These are phyloP conservation scores for Tipula vernalis DNA, from an alignment of 2,888 invertebrate species.

Conservation along the genomic window DNA sequence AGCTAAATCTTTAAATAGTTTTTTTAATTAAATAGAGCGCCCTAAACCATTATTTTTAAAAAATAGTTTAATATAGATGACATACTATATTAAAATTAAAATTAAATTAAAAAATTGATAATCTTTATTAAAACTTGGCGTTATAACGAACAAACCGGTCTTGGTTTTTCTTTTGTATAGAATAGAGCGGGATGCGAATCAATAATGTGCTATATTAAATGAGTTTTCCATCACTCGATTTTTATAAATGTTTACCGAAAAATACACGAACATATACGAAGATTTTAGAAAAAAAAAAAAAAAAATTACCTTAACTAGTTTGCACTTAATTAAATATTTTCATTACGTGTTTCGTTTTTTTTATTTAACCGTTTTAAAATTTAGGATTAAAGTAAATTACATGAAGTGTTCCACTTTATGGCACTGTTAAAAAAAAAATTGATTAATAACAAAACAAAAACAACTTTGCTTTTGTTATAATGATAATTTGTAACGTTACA, in stretches of 20 bases:
- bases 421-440: background rate
- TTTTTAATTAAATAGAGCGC: no score
- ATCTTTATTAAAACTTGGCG: no score
- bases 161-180: no score
- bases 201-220: background rate
- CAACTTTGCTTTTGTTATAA: background rate
- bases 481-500: constrained; percentile 10
- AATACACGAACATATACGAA: background rate
- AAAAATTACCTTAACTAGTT: background rate
- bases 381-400: background rate
- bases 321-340: background rate
- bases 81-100: no score
- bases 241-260: background rate
- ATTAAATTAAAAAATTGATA: no score
- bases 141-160: no score
- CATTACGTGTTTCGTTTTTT: background rate
- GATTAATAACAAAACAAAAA: background rate
- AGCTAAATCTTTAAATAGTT: no score
- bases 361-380: background rate
- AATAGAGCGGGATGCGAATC: no score
- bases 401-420: background rate
- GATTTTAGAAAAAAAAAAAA: background rate
- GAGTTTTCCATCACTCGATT: background rate
- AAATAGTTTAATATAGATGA: no score
- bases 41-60: no score